A percentile compares a stretch with the other conserved stretches of the same genome.
Evolutionary conservation across 1,140 invertebrate genomes (phyloP).

Genomic region (Philotrypesis tridentata): DNA sequence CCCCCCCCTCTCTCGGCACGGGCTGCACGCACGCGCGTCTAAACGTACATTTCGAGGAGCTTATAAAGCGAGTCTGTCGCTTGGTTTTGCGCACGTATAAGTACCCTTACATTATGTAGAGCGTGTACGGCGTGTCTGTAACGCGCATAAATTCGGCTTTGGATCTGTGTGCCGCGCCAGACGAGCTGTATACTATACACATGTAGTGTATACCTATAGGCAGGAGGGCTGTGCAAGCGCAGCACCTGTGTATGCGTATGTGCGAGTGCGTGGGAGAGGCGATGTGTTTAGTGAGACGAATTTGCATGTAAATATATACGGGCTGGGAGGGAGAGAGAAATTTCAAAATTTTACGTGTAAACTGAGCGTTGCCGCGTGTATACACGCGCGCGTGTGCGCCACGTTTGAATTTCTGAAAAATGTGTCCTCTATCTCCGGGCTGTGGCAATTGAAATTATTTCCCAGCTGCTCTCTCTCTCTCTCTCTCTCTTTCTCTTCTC

Average conservation of each 20-base stretch:
- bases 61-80: not conserved
- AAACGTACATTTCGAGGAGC: not conserved
- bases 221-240: not conserved
- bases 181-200: too few species aligned
- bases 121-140: not conserved
- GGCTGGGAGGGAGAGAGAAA: not conserved
- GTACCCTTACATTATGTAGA: not conserved
- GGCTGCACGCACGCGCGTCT: too few species aligned
- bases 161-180: not conserved
- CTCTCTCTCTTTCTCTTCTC: too few species aligned
- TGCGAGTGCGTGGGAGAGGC: not conserved
- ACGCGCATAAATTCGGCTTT: not conserved
- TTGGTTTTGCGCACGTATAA: not conserved
- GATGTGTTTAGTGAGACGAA: not conserved
- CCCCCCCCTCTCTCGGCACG: too few species aligned
- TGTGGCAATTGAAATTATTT: too few species aligned
- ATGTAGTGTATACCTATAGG: not conserved
- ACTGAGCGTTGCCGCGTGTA: too few species aligned
- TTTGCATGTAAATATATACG: slow-evolving; percentile 2
- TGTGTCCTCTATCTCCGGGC: too few species aligned
- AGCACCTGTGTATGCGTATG: too few species aligned
- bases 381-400: too few species aligned
- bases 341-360: not conserved
- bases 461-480: too few species aligned
- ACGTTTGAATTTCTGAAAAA: too few species aligned